Evolutionary conservation across 92 coral and sea anemone species (phyloP), one percentile per base, ranked within the genome.

Genomic region (Zoanthus sansibaricus): DNA sequence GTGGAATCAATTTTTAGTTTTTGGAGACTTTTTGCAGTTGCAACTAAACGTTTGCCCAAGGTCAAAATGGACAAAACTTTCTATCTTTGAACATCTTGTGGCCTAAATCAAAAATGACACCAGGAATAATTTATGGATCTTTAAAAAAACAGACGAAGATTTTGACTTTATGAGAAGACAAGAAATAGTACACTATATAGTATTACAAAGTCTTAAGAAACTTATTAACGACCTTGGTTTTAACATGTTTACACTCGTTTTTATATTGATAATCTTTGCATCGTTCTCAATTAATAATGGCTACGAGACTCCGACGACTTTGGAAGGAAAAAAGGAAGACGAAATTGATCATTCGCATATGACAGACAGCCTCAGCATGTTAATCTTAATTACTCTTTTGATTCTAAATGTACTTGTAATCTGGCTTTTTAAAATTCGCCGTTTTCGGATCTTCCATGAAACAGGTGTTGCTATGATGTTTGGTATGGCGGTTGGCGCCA

Each of bases 401-500:
- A 97, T 97, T 61, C 90, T 95, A 64, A 96, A 95, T 77, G 96
- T 97, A 17, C 92, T 97, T 2, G 92, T 95, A 90, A 93, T 95
- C 31, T 97, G 99, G 99, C 92, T 97, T 4, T 97, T 97, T 87
- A 97, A 97, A 87, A 95, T 97, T 51, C 97, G 96, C 16, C 91
- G 99, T 47, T 91, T 97, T 51, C 93, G 96, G 77, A 93, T 92
- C 72, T 90, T 97, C 75, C 99, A 97, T 89, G 99, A 97, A 86
- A 97, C 99, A 2, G 99, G 99, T 18, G 99, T 97, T 5, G 99
- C 99, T 10, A 97, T 95, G 93, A 94, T 97, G 46, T 91, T 97
- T 20, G 99, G 99, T 1, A 93, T 95, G 32, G 62, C 91, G 1
- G 98, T 97, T 13, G 99, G 99, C 11, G 97, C 98, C 75, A 79